Conservation (phyloP, 2,888 invertebrate species). For the Himalopsyche tibetana region DNA sequence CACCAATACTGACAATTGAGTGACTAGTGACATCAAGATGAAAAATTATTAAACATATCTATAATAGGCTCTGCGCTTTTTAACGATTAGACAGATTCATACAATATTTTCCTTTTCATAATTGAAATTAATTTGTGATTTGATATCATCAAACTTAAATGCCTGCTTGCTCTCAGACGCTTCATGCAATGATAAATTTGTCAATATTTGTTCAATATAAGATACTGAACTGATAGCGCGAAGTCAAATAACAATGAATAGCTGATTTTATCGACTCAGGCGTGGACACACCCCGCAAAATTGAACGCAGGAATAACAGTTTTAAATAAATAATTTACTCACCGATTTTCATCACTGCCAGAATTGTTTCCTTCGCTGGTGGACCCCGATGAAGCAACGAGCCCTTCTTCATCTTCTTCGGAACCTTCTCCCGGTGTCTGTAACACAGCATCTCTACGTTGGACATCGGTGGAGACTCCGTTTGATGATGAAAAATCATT, state of each 20-base stretch:
- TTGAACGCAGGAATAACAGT: neutral
- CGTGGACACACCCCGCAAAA: neutral
- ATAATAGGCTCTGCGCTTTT: too few relatives aligned
- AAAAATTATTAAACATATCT: too few relatives aligned
- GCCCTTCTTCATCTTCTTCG: conserved; percentile 86
- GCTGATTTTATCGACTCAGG: too few relatives aligned
- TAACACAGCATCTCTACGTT: conserved; percentile 64
- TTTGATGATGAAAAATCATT: conserved; percentile 68
- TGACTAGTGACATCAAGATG: too few relatives aligned
- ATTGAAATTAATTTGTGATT: neutral
- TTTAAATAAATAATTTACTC: conserved; percentile 68
- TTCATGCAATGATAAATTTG: neutral
- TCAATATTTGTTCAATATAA: conserved; percentile 49
- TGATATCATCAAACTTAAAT: conserved; percentile 50
- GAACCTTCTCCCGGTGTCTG: conserved; percentile 69
- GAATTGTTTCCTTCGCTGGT: conserved; percentile 90
- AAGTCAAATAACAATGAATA: too few relatives aligned
- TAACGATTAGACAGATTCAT: too few relatives aligned
- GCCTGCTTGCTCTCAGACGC: neutral
- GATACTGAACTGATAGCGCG: neutral
- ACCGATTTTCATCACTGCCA: conserved; percentile 89
- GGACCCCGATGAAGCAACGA: conserved; percentile 85
- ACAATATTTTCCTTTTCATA: too few relatives aligned
- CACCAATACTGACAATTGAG: too few relatives aligned
- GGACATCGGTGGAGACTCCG: neutral